Evolutionary conservation across 2,797 vertebrate genomes (phyloP).

Genomic region (Poecilia gillii): DNA sequence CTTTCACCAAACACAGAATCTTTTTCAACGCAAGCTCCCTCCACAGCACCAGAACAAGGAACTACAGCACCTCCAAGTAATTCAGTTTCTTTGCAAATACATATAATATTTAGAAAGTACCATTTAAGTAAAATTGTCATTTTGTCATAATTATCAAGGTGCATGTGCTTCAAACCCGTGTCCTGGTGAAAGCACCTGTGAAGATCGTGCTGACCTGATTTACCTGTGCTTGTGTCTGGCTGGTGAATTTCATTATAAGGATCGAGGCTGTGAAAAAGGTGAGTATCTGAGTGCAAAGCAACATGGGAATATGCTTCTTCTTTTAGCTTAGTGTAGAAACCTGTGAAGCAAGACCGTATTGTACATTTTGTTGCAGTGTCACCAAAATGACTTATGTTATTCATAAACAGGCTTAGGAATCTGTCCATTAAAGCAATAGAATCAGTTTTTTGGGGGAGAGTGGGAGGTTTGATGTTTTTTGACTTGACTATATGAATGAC

Average conservation of each 20-base stretch:
- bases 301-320: background rate
- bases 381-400: background rate
- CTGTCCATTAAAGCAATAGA: too few species aligned
- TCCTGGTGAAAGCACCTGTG: constrained; percentile 44
- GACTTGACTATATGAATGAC: too few species aligned
- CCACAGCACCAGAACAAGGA: background rate
- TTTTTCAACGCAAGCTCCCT: background rate
- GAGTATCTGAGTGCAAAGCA: constrained; percentile 15
- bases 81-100: background rate
- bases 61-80: constrained; percentile 10
- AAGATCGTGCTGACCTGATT: rapidly evolving
- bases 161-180: constrained; percentile 42
- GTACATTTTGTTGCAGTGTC: background rate
- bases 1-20: background rate
- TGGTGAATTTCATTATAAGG: constrained; percentile 44
- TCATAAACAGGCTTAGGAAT: background rate
- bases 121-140: background rate
- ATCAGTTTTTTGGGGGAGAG: too few species aligned
- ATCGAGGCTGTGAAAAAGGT: background rate
- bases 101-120: background rate
- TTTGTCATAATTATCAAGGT: constrained; percentile 26
- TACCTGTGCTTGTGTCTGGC: constrained; percentile 51
- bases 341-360: too few species aligned
- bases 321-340: background rate
- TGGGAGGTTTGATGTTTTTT: too few species aligned